Conservation (phyloP, 2,113 vertebrate species). For the Halcyon malimbica region DNA sequence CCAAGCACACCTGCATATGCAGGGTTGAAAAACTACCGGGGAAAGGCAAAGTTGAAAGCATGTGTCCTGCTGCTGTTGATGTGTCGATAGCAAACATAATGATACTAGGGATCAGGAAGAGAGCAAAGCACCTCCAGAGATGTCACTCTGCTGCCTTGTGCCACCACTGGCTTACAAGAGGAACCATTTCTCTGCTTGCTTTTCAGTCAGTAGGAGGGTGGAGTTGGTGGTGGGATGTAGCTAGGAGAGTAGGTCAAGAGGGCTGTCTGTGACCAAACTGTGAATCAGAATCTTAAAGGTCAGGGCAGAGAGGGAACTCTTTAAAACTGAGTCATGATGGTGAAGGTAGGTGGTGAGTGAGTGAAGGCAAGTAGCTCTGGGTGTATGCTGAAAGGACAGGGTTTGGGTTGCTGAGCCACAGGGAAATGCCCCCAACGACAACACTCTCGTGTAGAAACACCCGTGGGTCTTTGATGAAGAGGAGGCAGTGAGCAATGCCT, state of each 20-base stretch:
- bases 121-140: not conserved
- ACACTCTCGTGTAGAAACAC: not conserved
- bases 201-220: not conserved
- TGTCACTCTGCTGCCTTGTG: not conserved
- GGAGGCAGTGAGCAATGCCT: not conserved
- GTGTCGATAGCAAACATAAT: rapidly evolving
- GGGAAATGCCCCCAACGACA: not conserved
- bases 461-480: not conserved
- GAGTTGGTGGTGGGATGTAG: not conserved
- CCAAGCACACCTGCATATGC: not conserved
- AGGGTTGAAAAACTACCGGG: not conserved
- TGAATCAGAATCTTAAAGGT: not conserved
- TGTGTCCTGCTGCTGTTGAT: not conserved
- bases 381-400: not conserved
- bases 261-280: not conserved
- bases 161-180: not conserved
- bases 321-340: not conserved
- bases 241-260: not conserved
- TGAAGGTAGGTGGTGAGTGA: not conserved
- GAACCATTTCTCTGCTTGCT: not conserved
- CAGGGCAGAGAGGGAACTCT: not conserved
- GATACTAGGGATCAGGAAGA: not conserved
- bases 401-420: not conserved
- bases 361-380: not conserved
- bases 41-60: not conserved